Evolutionary conservation across 2,888 invertebrate genomes (phyloP), one percentile per base, ranked within the genome.

Genomic region (Platynereis dumerilii): DNA sequence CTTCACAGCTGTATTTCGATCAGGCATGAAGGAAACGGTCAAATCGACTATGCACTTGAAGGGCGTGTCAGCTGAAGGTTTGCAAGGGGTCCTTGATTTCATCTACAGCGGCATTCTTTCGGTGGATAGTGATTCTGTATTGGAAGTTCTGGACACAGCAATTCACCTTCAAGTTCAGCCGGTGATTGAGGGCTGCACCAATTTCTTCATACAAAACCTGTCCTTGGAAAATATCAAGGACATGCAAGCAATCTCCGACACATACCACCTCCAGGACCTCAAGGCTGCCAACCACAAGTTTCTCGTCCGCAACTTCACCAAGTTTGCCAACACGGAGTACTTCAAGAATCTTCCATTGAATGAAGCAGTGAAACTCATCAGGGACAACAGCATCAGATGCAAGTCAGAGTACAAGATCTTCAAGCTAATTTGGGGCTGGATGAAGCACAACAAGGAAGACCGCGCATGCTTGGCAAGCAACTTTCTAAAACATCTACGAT

Each of bases 381-480:
- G 48, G 22, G 62, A 62, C 20, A 55, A 70, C 45, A 34, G 54
- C 24, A 63, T 70, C 29, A 29, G 24, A 22, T 39, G 61, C 27
- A 26, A 57, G 1, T 66, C 68, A 1, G 68, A 70, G 28, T 64
- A 58, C 34, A 66, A 66, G 59, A 58, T 70, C 1, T 68, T 64
- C 53, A 52, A 66, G 39, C 52, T 48, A n/a, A 29, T 58, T 20
- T 34, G 58, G n/a, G 62, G 66, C 15, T 70, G 70, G 70, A 53
- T 70, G 10, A 45, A 52, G 12, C 34, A 64, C 2, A 45, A 62
- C 48, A 20, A 26, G 26, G 26, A 45, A 20, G 44, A 24, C 15
- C 39, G 68, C 12, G 56, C 53, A 27, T 15, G 24, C 1, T 28
- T 58, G 22, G 52, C 54, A 7, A 44, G 26, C 7, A 44, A 64